Percentiles rank a stretch among this genome's conserved stretches.
Evolutionary conservation across 2,113 vertebrate genomes (phyloP).

Genomic region (Aptenodytes patagonicus): DNA sequence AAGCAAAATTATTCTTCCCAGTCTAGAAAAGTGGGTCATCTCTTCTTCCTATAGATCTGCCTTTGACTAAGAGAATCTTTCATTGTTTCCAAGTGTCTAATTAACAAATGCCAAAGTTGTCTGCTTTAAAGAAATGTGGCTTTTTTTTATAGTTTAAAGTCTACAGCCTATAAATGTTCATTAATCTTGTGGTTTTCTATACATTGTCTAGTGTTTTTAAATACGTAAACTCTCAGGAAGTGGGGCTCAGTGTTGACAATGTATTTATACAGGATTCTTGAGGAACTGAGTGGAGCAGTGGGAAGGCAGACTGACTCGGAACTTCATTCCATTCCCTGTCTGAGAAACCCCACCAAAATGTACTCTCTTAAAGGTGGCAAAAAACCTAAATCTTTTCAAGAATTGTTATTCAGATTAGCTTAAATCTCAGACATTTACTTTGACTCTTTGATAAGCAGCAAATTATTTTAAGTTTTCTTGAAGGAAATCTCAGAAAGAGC

Average conservation of each 20-base stretch:
- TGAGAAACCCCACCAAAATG: background rate
- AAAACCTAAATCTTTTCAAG: background rate
- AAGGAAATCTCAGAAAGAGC: background rate
- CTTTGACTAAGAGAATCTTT: background rate
- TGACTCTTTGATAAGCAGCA: background rate
- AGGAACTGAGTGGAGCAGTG: background rate
- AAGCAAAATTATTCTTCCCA: background rate
- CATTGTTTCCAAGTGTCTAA: background rate
- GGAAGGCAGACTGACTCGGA: background rate
- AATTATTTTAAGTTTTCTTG: background rate
- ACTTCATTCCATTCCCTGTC: background rate
- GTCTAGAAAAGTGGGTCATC: background rate
- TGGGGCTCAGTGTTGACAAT: background rate
- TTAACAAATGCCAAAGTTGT: background rate
- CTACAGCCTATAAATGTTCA: background rate
- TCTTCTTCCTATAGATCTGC: background rate
- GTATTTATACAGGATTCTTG: background rate
- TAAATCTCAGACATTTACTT: background rate
- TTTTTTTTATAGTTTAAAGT: background rate
- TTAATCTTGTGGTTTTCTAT: background rate
- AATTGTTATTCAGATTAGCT: background rate
- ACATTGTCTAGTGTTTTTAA: background rate
- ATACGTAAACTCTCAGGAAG: background rate
- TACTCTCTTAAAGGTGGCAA: background rate
- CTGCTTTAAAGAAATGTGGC: background rate